Conservation (phyloP, 2,888 invertebrate species). For the Hydroisotoma schaefferi region DNA sequence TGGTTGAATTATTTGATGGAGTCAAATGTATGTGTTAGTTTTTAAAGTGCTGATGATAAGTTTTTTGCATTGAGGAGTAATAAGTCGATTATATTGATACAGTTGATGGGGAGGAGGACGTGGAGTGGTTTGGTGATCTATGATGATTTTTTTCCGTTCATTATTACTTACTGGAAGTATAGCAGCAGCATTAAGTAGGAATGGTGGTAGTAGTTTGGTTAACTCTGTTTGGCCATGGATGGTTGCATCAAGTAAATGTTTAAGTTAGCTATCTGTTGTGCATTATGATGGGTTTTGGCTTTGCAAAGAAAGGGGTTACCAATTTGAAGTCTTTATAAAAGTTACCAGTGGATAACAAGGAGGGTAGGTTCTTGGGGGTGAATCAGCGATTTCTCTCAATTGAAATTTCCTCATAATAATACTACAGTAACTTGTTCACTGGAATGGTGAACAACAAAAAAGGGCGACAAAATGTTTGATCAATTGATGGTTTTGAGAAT, state of each 20-base stretch:
- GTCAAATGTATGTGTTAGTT: background rate
- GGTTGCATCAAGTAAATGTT: slow-evolving; percentile 16
- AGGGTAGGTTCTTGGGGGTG: slow-evolving; percentile 44
- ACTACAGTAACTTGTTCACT: slow-evolving; percentile 43
- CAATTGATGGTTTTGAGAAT: slow-evolving; percentile 47
- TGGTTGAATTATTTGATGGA: slow-evolving; percentile 6
- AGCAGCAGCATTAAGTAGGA: background rate
- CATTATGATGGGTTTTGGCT: slow-evolving; percentile 8
- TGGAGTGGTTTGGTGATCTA: slow-evolving; percentile 14
- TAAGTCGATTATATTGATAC: slow-evolving; percentile 28
- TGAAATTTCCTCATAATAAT: slow-evolving; percentile 45
- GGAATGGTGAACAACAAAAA: slow-evolving; percentile 40
- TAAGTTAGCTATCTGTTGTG: slow-evolving; percentile 4
- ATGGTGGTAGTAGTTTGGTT: slow-evolving; percentile 11
- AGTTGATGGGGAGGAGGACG: slow-evolving; percentile 15
- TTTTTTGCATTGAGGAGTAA: slow-evolving; percentile 20
- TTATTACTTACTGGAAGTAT: background rate
- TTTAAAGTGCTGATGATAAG: slow-evolving; percentile 15
- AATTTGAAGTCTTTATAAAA: slow-evolving; percentile 38
- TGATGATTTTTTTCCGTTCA: slow-evolving; percentile 13
- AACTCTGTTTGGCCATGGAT: slow-evolving; percentile 19
- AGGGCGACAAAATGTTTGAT: slow-evolving; percentile 48
- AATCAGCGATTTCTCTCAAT: slow-evolving; percentile 46
- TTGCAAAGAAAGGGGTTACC: slow-evolving; percentile 34
- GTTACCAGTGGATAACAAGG: slow-evolving; percentile 40